Evolutionary conservation across 1,140 invertebrate genomes (phyloP).

Genomic region (Drosophila elegans): DNA sequence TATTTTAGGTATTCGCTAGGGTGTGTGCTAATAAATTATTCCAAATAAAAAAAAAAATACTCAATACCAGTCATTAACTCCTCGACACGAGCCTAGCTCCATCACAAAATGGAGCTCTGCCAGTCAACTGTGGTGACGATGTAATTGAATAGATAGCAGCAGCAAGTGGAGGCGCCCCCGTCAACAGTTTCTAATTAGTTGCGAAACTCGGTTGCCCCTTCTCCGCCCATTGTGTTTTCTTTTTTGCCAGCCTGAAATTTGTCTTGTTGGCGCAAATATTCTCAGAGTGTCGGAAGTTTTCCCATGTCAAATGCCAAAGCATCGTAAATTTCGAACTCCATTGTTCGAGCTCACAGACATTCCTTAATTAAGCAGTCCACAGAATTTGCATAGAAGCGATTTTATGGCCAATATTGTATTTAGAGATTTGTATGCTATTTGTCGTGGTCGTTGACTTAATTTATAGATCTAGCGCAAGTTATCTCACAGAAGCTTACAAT

Average conservation of each 20-base stretch:
- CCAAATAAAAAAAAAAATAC: not conserved
- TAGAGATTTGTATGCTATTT: conserved; percentile 32
- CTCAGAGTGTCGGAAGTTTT: conserved; percentile 52
- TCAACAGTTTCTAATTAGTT: conserved; percentile 66
- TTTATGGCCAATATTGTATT: conserved; percentile 8
- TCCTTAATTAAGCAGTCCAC: conserved; percentile 39
- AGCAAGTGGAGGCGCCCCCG: conserved; percentile 34
- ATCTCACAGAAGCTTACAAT: not conserved
- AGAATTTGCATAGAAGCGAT: conserved; percentile 32
- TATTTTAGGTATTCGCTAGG: not conserved
- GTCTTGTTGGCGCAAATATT: conserved; percentile 41
- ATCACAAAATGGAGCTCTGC: conserved; percentile 3
- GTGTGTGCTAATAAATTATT: not conserved
- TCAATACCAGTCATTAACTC: not conserved
- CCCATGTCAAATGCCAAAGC: conserved; percentile 61
- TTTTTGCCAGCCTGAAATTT: conserved; percentile 26
- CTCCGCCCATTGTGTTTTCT: conserved; percentile 8
- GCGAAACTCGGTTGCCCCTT: conserved; percentile 40
- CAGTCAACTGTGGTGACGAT: conserved; percentile 33
- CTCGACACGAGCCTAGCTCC: conserved; percentile 7
- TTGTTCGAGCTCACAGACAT: conserved; percentile 41
- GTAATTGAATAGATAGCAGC: conserved; percentile 53
- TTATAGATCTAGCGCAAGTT: not conserved
- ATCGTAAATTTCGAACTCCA: conserved; percentile 35
- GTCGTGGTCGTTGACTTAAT: conserved; percentile 17